These are phyloP conservation scores for Acanthococcus lagerstroemiae DNA, from an alignment of 2,888 invertebrate species.

Conservation along the genomic window DNA sequence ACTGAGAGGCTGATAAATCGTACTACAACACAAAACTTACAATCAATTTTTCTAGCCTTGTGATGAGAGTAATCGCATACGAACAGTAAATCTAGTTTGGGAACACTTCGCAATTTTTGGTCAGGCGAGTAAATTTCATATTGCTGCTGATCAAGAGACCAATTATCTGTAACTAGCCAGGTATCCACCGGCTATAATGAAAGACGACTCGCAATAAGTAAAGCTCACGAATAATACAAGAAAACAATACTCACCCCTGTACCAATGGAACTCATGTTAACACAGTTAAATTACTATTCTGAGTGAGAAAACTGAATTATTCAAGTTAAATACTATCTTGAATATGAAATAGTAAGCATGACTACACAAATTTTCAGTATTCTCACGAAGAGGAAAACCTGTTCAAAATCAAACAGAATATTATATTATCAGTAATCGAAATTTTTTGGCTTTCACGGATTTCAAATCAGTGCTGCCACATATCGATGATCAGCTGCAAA, in stretches of 20 bases:
- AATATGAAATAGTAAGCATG: slow-evolving; percentile 4
- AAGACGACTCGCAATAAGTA: background rate
- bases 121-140: background rate
- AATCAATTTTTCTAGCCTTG: no score
- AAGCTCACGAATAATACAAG: background rate
- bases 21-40: slow-evolving; percentile 54
- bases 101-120: background rate
- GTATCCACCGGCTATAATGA: background rate
- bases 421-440: no score
- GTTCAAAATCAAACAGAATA: no score
- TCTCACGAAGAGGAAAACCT: no score
- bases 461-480: no score
- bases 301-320: background rate
- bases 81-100: no score
- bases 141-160: no score
- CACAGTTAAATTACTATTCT: background rate
- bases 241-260: slow-evolving; percentile 65
- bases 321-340: background rate
- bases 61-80: no score
- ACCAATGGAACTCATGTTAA: slow-evolving; percentile 84
- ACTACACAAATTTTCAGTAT: slow-evolving; percentile 18
- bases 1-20: slow-evolving; percentile 99
- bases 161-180: background rate
- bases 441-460: no score
- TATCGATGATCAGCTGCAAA: no score